phyloP scores from a whole-genome alignment of 92 coral and sea anemone species.

The Metridium senile region DNA sequence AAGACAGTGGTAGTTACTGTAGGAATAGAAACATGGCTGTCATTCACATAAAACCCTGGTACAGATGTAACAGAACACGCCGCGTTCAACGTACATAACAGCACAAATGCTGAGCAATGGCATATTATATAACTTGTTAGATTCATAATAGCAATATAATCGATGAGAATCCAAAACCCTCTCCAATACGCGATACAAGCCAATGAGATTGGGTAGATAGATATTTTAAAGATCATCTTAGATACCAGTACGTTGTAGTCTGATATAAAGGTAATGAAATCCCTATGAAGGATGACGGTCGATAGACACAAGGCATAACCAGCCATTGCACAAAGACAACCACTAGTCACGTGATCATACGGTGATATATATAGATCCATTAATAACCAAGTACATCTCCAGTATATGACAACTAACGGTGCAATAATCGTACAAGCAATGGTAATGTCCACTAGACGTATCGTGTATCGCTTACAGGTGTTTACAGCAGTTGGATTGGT shows the following conservation, averaged over 20 bases:
- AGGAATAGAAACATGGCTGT: background rate
- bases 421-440: constrained; percentile 28
- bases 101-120: constrained; percentile 29
- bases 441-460: constrained; percentile 1
- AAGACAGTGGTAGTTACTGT: background rate
- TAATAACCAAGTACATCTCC: constrained; percentile 71
- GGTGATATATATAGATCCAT: constrained; percentile 58
- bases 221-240: constrained; percentile 14
- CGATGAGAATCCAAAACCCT: constrained; percentile 60
- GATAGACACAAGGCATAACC: background rate
- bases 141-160: constrained; percentile 11
- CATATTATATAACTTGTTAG: constrained; percentile 12
- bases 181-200: constrained; percentile 58
- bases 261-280: background rate
- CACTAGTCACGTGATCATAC: constrained; percentile 13
- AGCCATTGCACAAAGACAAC: constrained; percentile 11
- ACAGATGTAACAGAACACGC: constrained; percentile 8
- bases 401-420: constrained; percentile 48
- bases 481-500: too few species aligned
- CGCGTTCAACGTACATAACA: constrained; percentile 12
- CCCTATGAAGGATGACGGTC: background rate
- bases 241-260: background rate
- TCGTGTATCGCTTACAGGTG: background rate
- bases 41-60: constrained; percentile 30
- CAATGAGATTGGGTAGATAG: constrained; percentile 33